phyloP scores from a whole-genome alignment of 2,888 invertebrate species.

The Agonum fuliginosum region DNA sequence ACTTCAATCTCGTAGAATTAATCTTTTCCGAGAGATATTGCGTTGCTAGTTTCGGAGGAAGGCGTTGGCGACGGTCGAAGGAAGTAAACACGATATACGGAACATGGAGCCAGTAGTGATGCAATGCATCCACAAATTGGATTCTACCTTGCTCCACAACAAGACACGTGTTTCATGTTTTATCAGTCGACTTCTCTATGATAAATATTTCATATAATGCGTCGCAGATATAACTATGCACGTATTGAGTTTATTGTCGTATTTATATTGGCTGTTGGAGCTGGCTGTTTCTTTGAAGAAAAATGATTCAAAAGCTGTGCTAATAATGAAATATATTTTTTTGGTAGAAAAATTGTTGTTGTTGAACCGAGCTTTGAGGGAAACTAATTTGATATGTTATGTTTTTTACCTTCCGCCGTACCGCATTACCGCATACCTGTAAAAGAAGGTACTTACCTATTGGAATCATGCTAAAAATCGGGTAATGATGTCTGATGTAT shows the following conservation, averaged over 20 bases:
- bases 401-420: too few species aligned
- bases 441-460: too few species aligned
- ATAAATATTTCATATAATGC: background rate
- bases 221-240: background rate
- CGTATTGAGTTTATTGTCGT: background rate
- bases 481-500: too few species aligned
- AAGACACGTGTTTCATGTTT: background rate
- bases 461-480: too few species aligned
- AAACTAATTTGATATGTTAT: too few species aligned
- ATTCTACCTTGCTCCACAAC: background rate
- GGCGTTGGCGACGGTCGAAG: constrained; percentile 7
- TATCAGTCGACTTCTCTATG: background rate
- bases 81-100: constrained; percentile 11
- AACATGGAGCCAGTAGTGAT: background rate
- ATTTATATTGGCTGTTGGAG: background rate
- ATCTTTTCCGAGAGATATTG: constrained; percentile 5
- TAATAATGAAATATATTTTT: too few species aligned
- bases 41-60: background rate
- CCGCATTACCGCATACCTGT: too few species aligned
- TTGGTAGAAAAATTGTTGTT: too few species aligned
- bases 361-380: too few species aligned
- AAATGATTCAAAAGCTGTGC: too few species aligned
- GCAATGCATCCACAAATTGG: constrained; percentile 25
- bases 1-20: background rate
- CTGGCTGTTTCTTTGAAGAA: too few species aligned